Conservation (phyloP, 1,140 invertebrate species). For the Drosophila lacertosa region DNA sequence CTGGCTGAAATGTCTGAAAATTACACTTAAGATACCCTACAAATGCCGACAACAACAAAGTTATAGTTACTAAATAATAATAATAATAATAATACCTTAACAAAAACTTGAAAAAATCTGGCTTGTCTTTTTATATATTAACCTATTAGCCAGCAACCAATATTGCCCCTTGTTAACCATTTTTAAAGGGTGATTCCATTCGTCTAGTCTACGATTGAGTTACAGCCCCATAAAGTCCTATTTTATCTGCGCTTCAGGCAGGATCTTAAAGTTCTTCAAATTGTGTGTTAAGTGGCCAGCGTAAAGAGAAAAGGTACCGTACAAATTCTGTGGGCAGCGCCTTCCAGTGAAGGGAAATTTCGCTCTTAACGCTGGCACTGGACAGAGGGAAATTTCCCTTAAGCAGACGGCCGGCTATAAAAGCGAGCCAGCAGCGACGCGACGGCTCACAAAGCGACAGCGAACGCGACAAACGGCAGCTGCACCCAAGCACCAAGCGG, state of each 20-base stretch:
- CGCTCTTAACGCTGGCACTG: constrained; percentile 13
- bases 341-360: constrained; percentile 26
- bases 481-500: background rate
- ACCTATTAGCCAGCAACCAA: no score
- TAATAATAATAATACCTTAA: no score
- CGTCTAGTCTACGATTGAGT: no score
- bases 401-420: constrained; percentile 32
- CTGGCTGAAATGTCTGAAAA: background rate
- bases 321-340: background rate
- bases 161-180: no score
- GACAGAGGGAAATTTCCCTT: constrained; percentile 18
- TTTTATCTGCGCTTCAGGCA: background rate
- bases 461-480: constrained; percentile 21
- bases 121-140: no score
- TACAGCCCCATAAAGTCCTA: background rate
- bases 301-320: constrained; percentile 17
- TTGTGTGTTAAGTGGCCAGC: background rate
- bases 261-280: background rate
- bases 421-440: constrained; percentile 28
- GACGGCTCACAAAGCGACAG: constrained; percentile 35
- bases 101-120: background rate
- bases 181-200: no score
- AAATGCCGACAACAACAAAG: no score
- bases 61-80: no score
- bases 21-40: background rate